Conservation (phyloP, 2,797 vertebrate genomes). For the Leptodactylus fallax region DNA sequence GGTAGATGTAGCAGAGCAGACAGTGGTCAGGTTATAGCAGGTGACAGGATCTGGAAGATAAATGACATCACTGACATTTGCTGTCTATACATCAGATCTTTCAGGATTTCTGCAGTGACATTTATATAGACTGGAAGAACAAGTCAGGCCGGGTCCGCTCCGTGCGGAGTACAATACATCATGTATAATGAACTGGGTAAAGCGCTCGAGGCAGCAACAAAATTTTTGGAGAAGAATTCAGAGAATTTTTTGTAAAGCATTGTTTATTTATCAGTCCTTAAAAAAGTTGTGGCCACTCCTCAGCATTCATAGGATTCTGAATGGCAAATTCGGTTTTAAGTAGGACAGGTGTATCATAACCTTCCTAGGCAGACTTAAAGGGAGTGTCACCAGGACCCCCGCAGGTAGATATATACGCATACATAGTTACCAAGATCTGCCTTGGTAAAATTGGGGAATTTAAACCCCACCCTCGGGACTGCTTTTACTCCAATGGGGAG, state of each 20-base stretch:
- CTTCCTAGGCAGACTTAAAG: too few species aligned
- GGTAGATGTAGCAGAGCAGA: slow-evolving; percentile 60
- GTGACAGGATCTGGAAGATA: slow-evolving; percentile 66
- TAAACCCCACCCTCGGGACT: too few species aligned
- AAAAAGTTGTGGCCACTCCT: background rate
- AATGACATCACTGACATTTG: background rate
- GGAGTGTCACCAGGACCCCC: too few species aligned
- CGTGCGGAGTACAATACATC: background rate
- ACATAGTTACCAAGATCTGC: too few species aligned
- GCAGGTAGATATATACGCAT: too few species aligned
- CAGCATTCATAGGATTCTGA: background rate
- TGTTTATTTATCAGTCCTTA: background rate
- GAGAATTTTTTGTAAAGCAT: background rate
- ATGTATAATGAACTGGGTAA: background rate
- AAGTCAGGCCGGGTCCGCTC: background rate
- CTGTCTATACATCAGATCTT: background rate
- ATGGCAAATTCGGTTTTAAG: too few species aligned
- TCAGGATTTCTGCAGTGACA: background rate
- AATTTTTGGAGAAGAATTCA: background rate
- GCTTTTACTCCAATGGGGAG: too few species aligned
- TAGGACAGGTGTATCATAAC: too few species aligned
- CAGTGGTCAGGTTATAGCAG: slow-evolving; percentile 57
- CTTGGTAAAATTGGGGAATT: too few species aligned
- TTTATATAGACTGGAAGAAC: background rate
- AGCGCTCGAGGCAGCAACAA: background rate